Conservation (phyloP, 2,113 vertebrate genomes). For the Cygnus atratus region DNA sequence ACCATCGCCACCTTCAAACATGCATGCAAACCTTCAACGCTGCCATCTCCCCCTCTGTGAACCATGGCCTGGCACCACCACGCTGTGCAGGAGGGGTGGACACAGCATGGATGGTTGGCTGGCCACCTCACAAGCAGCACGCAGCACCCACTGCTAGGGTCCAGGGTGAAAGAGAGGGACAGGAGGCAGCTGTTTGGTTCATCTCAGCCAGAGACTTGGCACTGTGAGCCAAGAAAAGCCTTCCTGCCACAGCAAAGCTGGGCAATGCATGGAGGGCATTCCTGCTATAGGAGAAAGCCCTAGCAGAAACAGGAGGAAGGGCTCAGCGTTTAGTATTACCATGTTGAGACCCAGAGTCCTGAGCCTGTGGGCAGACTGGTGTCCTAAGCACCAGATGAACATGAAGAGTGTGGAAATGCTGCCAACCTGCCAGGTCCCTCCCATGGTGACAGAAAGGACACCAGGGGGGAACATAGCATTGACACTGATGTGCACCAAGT, state of each 20-base stretch:
- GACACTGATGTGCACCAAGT: not conserved
- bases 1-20: accelerated
- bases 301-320: not conserved
- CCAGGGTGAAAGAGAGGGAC: not conserved
- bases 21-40: not conserved
- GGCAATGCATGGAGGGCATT: not conserved
- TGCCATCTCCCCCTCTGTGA: accelerated
- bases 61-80: not conserved
- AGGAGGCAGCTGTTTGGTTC: not conserved
- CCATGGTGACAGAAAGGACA: not conserved
- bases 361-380: not conserved
- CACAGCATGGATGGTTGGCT: not conserved
- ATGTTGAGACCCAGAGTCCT: not conserved
- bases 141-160: not conserved
- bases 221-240: not conserved
- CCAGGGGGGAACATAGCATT: accelerated
- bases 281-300: not conserved
- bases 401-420: not conserved
- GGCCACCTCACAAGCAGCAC: not conserved
- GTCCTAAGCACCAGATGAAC: not conserved
- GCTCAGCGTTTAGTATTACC: not conserved
- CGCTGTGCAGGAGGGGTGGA: not conserved
- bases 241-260: not conserved
- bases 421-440: not conserved
- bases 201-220: not conserved